Evolutionary conservation across 1,140 invertebrate species (phyloP).

Genomic region (Limonius californicus): DNA sequence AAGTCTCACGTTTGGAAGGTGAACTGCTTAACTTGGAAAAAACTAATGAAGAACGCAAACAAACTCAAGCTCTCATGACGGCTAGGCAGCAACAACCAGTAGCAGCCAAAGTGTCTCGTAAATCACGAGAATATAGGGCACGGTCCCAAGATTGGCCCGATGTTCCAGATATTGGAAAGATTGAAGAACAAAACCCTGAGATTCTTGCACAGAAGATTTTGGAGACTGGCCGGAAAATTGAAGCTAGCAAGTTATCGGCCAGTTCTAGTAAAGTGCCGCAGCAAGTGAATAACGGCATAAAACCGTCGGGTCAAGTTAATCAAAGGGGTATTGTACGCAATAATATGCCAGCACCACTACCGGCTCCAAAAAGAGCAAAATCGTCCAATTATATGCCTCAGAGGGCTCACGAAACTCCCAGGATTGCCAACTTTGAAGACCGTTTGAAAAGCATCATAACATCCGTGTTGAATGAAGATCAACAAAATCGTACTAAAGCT

Average conservation of each 20-base stretch:
- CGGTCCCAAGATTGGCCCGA: constrained; percentile 87
- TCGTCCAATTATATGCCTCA: constrained; percentile 20
- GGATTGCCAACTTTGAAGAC: constrained; percentile 85
- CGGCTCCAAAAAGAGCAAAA: constrained; percentile 22
- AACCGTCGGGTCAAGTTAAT: constrained; percentile 15
- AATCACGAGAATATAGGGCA: constrained; percentile 68
- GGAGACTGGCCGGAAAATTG: constrained; percentile 81
- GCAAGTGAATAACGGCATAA: constrained; percentile 24
- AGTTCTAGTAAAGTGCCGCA: constrained; percentile 29
- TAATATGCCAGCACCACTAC: constrained; percentile 40
- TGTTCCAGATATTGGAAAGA: constrained; percentile 83
- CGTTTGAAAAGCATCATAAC: constrained; percentile 90
- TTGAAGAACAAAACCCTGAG: constrained; percentile 88
- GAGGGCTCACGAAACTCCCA: constrained; percentile 65
- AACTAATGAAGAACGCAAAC: constrained; percentile 58
- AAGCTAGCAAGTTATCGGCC: constrained; percentile 65
- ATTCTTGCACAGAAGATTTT: constrained; percentile 83
- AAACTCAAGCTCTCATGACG: constrained; percentile 47
- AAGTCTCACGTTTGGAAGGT: constrained; percentile 69
- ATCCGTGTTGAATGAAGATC: constrained; percentile 82
- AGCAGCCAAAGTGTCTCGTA: constrained; percentile 49
- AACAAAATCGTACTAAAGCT: constrained; percentile 43
- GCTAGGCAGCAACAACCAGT: constrained; percentile 28
- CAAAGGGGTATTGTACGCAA: constrained; percentile 34
- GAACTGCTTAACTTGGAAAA: constrained; percentile 73